These are phyloP conservation scores for Heliornis fulica DNA, from an alignment of 2,113 vertebrate genomes.

Conservation along the genomic window DNA sequence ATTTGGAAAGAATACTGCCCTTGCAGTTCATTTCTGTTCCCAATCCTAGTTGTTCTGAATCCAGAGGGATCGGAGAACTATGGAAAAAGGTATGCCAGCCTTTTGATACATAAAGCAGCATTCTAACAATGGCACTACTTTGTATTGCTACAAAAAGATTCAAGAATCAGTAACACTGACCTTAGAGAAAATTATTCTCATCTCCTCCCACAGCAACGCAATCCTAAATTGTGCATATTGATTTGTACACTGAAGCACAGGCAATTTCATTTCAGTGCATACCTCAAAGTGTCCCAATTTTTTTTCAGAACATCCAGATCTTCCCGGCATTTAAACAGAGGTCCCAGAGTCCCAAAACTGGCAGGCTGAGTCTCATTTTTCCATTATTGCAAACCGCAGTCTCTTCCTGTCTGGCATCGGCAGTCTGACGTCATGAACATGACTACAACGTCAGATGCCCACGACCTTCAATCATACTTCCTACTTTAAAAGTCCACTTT, in stretches of 20 bases:
- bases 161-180: background rate
- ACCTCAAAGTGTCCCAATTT: slow-evolving; percentile 32
- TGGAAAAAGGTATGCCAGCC: background rate
- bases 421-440: slow-evolving; percentile 44
- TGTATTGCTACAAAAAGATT: background rate
- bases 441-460: slow-evolving; percentile 35
- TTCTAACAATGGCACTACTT: background rate
- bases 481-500: slow-evolving; percentile 58
- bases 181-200: background rate
- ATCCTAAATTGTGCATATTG: background rate
- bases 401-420: slow-evolving; percentile 34
- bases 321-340: slow-evolving; percentile 53
- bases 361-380: slow-evolving; percentile 40
- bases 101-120: background rate
- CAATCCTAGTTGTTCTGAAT: background rate
- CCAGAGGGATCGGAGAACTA: background rate
- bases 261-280: slow-evolving; percentile 53
- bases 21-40: background rate
- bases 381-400: slow-evolving; percentile 36
- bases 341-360: slow-evolving; percentile 39
- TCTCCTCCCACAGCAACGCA: background rate
- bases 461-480: slow-evolving; percentile 32
- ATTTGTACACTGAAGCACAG: slow-evolving; percentile 35
- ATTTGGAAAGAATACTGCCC: background rate
- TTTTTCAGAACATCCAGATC: slow-evolving; percentile 58